Evolutionary conservation across 1,140 invertebrate genomes (phyloP).

Genomic region (Drosophila mauritiana): DNA sequence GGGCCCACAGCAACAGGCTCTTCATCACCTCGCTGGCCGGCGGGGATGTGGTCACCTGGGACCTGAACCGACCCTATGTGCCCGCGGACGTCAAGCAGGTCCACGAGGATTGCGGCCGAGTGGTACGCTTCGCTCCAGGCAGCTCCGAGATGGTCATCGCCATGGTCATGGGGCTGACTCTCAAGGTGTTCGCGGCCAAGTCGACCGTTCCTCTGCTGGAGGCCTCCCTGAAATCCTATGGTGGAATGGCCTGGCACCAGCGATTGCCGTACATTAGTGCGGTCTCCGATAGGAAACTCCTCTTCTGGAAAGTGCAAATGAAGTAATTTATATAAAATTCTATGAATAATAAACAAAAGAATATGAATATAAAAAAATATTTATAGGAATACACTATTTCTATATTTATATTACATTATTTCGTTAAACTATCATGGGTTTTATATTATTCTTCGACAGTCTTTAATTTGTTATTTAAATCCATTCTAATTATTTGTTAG

Average conservation of each 20-base stretch:
- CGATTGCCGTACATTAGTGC: slow-evolving; percentile 87
- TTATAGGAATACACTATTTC: neutral
- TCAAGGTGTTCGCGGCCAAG: slow-evolving; percentile 87
- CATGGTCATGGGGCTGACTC: slow-evolving; percentile 86
- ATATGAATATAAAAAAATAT: neutral
- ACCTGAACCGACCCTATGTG: slow-evolving; percentile 87
- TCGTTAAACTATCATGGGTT: too few species aligned
- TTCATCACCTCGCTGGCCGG: slow-evolving; percentile 87
- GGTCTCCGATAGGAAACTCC: slow-evolving; percentile 87
- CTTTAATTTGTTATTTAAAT: neutral
- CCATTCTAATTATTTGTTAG: neutral
- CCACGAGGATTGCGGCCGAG: slow-evolving; percentile 87
- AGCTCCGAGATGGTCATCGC: slow-evolving; percentile 86
- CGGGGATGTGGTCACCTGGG: slow-evolving; percentile 88
- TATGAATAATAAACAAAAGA: neutral
- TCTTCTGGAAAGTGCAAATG: slow-evolving; percentile 88
- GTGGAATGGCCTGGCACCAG: slow-evolving; percentile 88
- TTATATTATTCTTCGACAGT: neutral
- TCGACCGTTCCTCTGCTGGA: slow-evolving; percentile 86
- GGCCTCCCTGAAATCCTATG: slow-evolving; percentile 86
- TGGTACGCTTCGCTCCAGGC: slow-evolving; percentile 86
- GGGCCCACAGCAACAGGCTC: slow-evolving; percentile 88
- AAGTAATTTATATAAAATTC: slow-evolving; percentile 83
- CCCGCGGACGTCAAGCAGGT: slow-evolving; percentile 86
- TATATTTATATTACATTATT: too few species aligned